Evolutionary conservation across 1,140 invertebrate genomes (phyloP).

Genomic region (Brachionus paranguensis): DNA sequence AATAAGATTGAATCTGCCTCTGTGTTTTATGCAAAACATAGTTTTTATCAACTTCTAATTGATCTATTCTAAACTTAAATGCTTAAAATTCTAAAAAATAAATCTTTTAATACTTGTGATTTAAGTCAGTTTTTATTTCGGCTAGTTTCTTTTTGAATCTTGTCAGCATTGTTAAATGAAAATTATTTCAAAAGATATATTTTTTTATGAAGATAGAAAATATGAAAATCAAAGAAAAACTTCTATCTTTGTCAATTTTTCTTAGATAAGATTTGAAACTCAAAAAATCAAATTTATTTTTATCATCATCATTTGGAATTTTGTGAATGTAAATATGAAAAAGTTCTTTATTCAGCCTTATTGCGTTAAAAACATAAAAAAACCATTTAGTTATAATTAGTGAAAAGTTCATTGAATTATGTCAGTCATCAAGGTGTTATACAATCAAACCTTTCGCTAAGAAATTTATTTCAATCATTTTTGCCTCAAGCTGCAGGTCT

Average conservation of each 20-base stretch:
- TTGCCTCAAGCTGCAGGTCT: neutral
- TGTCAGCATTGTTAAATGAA: neutral
- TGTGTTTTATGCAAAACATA: constrained; percentile 19
- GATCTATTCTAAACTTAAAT: constrained; percentile 3
- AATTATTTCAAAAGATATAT: neutral
- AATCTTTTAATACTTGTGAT: neutral
- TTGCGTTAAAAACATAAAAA: too few species aligned
- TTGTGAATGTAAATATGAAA: too few species aligned
- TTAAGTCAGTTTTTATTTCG: constrained; percentile 34
- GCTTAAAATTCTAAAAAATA: neutral
- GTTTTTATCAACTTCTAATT: constrained; percentile 38
- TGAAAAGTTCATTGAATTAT: neutral
- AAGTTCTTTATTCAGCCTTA: too few species aligned
- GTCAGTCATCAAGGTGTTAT: neutral
- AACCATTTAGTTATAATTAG: neutral
- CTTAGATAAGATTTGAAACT: neutral
- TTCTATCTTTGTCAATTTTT: neutral
- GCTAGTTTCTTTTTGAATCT: constrained; percentile 31
- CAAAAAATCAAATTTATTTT: neutral
- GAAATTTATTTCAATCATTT: neutral
- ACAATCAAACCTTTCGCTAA: neutral
- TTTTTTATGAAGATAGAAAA: neutral
- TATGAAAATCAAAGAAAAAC: neutral
- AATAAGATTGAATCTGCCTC: neutral
- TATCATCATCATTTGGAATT: too few species aligned